These are phyloP conservation scores for Decapterus maruadsi DNA, from an alignment of 2,797 vertebrate species.

Conservation along the genomic window DNA sequence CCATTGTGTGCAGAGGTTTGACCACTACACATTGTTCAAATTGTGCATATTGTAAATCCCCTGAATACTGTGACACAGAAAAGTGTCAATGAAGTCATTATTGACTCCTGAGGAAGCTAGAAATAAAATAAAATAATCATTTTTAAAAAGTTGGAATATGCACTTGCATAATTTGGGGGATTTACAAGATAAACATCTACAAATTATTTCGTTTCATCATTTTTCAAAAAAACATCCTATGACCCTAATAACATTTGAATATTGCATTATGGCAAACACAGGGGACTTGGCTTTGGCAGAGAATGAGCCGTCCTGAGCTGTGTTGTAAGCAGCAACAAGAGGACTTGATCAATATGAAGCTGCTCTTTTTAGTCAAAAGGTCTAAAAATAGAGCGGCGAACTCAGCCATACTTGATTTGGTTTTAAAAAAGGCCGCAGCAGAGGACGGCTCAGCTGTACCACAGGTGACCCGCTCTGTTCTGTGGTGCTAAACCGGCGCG, in stretches of 20 bases:
- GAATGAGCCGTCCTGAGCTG: neutral
- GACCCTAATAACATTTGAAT: conserved; percentile 21
- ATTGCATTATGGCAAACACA: conserved; percentile 11
- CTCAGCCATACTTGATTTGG: conserved; percentile 6
- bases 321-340: conserved; percentile 9
- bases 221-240: neutral
- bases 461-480: conserved; percentile 50
- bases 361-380: conserved; percentile 20
- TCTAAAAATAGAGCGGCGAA: conserved; percentile 24
- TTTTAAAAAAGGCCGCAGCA: conserved; percentile 7
- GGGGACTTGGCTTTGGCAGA: neutral
- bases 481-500: conserved; percentile 41
- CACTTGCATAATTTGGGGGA: neutral
- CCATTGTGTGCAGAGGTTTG: too few species aligned
- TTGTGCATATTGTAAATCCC: conserved; percentile 15
- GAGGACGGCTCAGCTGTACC: conserved; percentile 30
- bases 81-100: neutral
- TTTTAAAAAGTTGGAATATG: neutral
- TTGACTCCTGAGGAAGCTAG: neutral
- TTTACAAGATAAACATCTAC: neutral
- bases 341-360: conserved; percentile 31
- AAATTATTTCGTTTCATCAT: neutral
- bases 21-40: too few species aligned
- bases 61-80: neutral
- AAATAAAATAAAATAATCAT: neutral